Evolutionary conservation across 2,797 vertebrate genomes (phyloP).

Genomic region (Hemitrygon akajei): DNA sequence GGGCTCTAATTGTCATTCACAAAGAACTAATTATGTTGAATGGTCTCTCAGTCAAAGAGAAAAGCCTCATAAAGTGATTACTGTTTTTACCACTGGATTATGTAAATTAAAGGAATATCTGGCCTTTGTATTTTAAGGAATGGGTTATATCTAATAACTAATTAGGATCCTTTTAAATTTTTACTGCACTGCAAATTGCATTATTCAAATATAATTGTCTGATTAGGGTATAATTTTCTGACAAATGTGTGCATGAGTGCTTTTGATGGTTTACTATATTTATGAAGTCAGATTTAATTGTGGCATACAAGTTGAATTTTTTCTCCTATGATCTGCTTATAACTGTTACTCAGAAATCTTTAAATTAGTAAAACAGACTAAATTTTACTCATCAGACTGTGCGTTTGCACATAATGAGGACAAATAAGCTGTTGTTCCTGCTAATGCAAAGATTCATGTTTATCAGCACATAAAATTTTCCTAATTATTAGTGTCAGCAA

Average conservation of each 20-base stretch:
- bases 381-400: not conserved
- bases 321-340: not conserved
- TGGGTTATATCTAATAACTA: slow-evolving; percentile 18
- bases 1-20: slow-evolving; percentile 18
- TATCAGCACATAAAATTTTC: no score
- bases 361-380: not conserved
- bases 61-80: slow-evolving; percentile 22
- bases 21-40: slow-evolving; percentile 30
- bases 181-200: slow-evolving; percentile 25
- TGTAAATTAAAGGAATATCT: slow-evolving; percentile 26
- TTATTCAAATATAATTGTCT: slow-evolving; percentile 17
- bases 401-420: not conserved
- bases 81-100: slow-evolving; percentile 26
- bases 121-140: slow-evolving; percentile 22
- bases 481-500: not conserved
- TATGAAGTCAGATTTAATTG: slow-evolving; percentile 27
- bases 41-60: slow-evolving; percentile 13
- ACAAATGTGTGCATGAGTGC: slow-evolving; percentile 11
- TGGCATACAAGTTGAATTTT: not conserved
- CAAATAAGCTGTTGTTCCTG: not conserved
- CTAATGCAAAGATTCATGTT: not conserved
- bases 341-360: not conserved
- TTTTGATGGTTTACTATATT: not conserved
- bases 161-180: slow-evolving; percentile 1
- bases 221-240: slow-evolving; percentile 22